A percentile compares a stretch with the other conserved stretches of the same genome.
phyloP scores from a whole-genome alignment of 2,888 invertebrate genomes.

The Myopa testacea region DNA sequence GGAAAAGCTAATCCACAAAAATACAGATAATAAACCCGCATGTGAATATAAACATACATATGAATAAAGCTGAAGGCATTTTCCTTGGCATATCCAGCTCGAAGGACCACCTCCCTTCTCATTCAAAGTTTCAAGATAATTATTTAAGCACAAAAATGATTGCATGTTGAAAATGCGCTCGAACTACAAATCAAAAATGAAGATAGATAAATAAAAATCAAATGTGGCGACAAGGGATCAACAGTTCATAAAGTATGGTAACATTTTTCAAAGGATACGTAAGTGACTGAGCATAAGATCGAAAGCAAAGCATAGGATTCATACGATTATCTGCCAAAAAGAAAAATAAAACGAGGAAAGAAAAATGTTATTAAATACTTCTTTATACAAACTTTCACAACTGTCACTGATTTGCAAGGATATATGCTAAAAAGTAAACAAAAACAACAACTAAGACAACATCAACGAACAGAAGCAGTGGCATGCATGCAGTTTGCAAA shows the following conservation, averaged over 20 bases:
- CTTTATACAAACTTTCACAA: conserved; percentile 9
- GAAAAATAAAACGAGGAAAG: neutral
- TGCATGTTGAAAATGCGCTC: neutral
- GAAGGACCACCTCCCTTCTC: neutral
- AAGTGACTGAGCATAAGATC: neutral
- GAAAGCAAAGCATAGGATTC: neutral
- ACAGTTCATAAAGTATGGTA: neutral
- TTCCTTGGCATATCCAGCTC: neutral
- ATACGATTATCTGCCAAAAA: conserved; percentile 8
- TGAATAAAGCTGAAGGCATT: no score
- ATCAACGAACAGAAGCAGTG: conserved; percentile 33
- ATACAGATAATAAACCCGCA: no score
- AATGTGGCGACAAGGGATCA: neutral
- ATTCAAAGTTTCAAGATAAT: neutral
- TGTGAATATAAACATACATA: no score
- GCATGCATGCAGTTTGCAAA: conserved; percentile 41
- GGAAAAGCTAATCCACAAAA: no score
- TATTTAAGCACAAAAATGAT: neutral
- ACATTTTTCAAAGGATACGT: neutral
- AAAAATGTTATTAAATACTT: conserved; percentile 20
- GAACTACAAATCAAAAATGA: neutral
- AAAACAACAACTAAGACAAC: neutral
- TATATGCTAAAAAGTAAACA: conserved; percentile 8
- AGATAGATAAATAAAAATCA: neutral
- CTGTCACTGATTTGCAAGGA: neutral